Conservation (phyloP, 2,888 invertebrate species). For the Lasioglossum morio region DNA sequence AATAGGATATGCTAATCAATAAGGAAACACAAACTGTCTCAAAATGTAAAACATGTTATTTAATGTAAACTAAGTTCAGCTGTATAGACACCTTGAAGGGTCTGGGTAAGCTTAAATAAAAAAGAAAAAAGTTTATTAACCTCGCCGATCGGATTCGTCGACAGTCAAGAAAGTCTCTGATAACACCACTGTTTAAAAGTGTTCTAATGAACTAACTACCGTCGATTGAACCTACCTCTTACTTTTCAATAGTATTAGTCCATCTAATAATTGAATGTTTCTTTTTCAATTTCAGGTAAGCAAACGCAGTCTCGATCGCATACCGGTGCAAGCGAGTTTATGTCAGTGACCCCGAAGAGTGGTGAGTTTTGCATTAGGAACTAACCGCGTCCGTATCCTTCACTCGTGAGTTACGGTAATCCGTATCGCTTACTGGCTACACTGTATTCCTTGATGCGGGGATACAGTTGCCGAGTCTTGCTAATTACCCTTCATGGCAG, state of each 20-base stretch:
- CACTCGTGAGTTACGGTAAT: conserved; percentile 39
- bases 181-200: neutral
- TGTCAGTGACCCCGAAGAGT: neutral
- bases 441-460: conserved; percentile 27
- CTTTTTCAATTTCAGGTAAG: conserved; percentile 44
- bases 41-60: too few relatives aligned
- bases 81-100: too few relatives aligned
- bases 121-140: too few relatives aligned
- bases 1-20: too few relatives aligned
- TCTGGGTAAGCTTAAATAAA: too few relatives aligned
- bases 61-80: too few relatives aligned
- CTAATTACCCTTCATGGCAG: conserved; percentile 44
- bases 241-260: neutral
- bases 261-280: neutral
- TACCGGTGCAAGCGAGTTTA: neutral
- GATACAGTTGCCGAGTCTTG: conserved; percentile 20
- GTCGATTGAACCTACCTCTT: neutral
- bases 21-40: too few relatives aligned
- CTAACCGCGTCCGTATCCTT: conserved; percentile 15
- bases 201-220: neutral
- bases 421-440: conserved; percentile 35
- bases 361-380: conserved; percentile 54
- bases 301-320: conserved; percentile 14
- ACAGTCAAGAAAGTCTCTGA: neutral
- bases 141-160: too few relatives aligned